These are phyloP conservation scores for Buathra laborator DNA, from an alignment of 2,888 invertebrate genomes.

Conservation along the genomic window DNA sequence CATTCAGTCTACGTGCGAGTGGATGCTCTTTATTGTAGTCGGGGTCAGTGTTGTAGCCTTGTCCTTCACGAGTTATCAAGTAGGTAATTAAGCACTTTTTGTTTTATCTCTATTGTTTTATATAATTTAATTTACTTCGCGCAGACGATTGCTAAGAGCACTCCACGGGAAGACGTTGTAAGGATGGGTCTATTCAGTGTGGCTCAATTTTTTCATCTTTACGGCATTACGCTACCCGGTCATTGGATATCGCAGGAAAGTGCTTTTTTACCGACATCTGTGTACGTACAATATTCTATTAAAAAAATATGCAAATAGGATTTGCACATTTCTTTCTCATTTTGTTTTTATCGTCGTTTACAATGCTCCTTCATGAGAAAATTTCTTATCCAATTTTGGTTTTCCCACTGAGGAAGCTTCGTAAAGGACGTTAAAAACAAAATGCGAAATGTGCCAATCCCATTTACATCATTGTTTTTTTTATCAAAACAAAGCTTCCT, in stretches of 20 bases:
- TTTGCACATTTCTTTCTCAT: too few species aligned
- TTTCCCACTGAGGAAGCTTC: too few species aligned
- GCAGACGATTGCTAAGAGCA: background rate
- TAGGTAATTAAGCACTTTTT: background rate
- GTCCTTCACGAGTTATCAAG: conserved; percentile 13
- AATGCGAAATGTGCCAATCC: too few species aligned
- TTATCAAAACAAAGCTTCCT: too few species aligned
- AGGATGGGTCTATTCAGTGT: background rate
- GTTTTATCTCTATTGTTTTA: background rate
- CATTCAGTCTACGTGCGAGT: conserved; percentile 23
- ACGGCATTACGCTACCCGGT: conserved; percentile 35
- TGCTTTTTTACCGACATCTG: background rate
- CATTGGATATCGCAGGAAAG: conserved; percentile 46
- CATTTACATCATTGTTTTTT: too few species aligned
- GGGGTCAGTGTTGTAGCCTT: conserved; percentile 1
- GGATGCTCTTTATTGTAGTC: background rate
- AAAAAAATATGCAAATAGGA: too few species aligned
- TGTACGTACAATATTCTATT: conserved; percentile 44
- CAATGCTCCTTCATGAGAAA: too few species aligned
- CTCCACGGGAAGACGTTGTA: background rate
- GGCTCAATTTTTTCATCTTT: conserved; percentile 12
- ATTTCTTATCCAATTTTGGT: too few species aligned
- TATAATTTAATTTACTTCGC: background rate
- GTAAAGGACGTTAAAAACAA: too few species aligned
- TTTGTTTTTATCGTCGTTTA: too few species aligned